These are phyloP conservation scores for Sycon ciliatum DNA, from an alignment of 37 sponge, comb jelly and placozoan species.

Conservation along the genomic window DNA sequence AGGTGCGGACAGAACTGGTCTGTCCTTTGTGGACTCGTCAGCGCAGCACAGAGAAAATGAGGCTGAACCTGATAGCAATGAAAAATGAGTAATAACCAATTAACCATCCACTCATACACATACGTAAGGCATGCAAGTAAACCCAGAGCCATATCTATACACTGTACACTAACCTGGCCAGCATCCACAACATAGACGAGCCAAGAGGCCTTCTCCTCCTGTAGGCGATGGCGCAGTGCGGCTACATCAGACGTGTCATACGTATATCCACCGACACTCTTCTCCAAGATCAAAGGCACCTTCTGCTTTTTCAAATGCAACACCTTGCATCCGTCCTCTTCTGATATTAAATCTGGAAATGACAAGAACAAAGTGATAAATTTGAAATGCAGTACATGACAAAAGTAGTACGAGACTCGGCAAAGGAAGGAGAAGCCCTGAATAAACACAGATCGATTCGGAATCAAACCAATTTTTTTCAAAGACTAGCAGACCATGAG, in stretches of 20 bases:
- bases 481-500: not conserved
- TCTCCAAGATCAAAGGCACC: conserved; percentile 78
- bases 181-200: conserved; percentile 90
- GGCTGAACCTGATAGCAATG: no score
- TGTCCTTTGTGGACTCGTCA: no score
- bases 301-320: conserved; percentile 49
- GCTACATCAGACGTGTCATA: conserved; percentile 96
- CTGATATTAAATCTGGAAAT: conserved; percentile 41
- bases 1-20: not conserved
- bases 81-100: not conserved
- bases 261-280: conserved; percentile 90
- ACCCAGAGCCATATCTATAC: not conserved
- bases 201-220: conserved; percentile 82
- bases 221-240: conserved; percentile 71
- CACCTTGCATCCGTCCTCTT: conserved; percentile 72
- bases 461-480: no score
- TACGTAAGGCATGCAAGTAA: not conserved
- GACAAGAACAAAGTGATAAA: not conserved
- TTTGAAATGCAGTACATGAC: not conserved
- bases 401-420: not conserved
- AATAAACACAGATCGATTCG: no score
- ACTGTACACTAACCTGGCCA: conserved; percentile 52
- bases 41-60: no score
- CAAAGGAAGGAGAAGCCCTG: not conserved
- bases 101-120: not conserved